Evolutionary conservation across 1,140 invertebrate genomes (phyloP), one percentile per base, ranked within the genome.

Genomic region (Chironomus striatipennis): DNA sequence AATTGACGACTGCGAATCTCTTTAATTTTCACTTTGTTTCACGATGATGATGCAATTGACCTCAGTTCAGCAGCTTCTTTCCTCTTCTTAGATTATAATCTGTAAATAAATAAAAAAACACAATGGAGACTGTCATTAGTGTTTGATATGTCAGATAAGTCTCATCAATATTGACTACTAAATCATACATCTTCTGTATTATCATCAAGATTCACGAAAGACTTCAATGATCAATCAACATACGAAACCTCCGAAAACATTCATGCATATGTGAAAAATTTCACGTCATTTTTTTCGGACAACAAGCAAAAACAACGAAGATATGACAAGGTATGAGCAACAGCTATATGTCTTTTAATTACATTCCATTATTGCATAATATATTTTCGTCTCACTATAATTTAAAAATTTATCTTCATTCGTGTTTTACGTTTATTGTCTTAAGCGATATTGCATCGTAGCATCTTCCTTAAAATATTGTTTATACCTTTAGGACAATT

Each of bases 191-290:
- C 9, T 57, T 1, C 10, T 2, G 10, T 7, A 57, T 57, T n/a
- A 57, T 57, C 47, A 57, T n/a, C 10, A 57, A 57, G n/a, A 57
- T 57, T 57, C n/a, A n/a, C n/a, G 47, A 57, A 57, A 57, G 47
- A 57, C 47, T 57, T 57, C 47, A 57, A 57, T n/a, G 47, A 57
- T 57, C 47, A 57, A 57, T 57, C 47, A 57, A 34, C 24, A 34
- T 34, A 34, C 24, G 24, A 34, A 34, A 34, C 24, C 24, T 34
- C 24, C 24, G 24, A 34, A 34, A 34, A 34, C n/a, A n/a, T 2
- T 34, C 24, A 34, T 34, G 24, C 5, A 34, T 34, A 34, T 34
- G 24, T 34, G 24, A 34, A 34, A 34, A 34, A 34, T 34, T 34
- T 34, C 24, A n/a, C n/a, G n/a, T n/a, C n/a, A n/a, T n/a, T n/a